Conservation (phyloP, 2,113 vertebrate species). For the Caloenas nicobarica region DNA sequence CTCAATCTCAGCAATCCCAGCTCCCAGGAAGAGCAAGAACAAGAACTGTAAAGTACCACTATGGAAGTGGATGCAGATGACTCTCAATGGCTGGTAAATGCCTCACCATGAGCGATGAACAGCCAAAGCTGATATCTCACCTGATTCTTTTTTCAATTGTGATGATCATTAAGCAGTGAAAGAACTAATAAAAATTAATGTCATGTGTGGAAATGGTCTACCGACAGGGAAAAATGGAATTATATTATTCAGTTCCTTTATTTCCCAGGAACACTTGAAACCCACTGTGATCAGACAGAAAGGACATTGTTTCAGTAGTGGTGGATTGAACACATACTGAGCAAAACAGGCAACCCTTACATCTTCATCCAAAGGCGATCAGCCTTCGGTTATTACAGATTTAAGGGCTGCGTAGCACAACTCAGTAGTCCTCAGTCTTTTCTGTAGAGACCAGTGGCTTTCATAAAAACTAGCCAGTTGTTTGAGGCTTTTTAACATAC, state of each 20-base stretch:
- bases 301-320: rapidly evolving
- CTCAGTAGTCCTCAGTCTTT: not conserved
- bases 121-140: not conserved
- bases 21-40: not conserved
- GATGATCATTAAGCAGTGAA: not conserved
- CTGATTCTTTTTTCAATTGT: not conserved
- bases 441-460: not conserved
- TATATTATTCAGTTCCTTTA: not conserved
- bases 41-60: not conserved
- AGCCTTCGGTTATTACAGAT: not conserved
- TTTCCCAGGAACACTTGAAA: not conserved
- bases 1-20: not conserved
- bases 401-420: not conserved
- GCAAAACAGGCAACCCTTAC: not conserved
- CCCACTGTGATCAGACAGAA: not conserved
- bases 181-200: not conserved
- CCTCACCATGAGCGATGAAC: not conserved
- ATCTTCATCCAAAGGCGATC: not conserved
- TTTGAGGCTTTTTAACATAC: not conserved
- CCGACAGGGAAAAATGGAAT: not conserved
- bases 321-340: not conserved
- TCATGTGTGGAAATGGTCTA: not conserved
- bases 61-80: not conserved
- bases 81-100: not conserved
- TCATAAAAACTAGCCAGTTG: not conserved